Conservation (phyloP, 1,140 invertebrate species). For the Leptinotarsa lineolata region DNA sequence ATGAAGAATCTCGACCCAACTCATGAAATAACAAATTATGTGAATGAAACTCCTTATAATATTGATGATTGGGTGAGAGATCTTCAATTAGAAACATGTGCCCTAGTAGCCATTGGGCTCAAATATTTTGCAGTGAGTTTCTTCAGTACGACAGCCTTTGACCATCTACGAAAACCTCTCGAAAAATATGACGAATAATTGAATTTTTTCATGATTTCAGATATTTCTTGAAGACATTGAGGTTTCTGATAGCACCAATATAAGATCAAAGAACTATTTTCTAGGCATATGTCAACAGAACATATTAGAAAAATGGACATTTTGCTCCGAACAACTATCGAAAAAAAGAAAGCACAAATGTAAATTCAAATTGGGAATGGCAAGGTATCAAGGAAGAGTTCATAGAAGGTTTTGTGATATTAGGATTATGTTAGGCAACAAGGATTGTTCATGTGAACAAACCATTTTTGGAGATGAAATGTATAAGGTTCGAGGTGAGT, state of each 20-base stretch:
- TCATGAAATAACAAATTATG: constrained; percentile 16
- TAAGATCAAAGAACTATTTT: constrained; percentile 29
- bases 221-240: constrained; percentile 32
- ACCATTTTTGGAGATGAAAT: constrained; percentile 33
- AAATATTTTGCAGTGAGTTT: constrained; percentile 42
- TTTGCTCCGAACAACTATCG: constrained; percentile 35
- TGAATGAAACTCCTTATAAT: constrained; percentile 31
- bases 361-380: constrained; percentile 33
- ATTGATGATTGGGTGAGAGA: constrained; percentile 34
- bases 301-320: constrained; percentile 37
- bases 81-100: constrained; percentile 39
- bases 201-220: neutral
- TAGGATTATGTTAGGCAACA: constrained; percentile 33
- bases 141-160: neutral
- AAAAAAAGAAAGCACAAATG: constrained; percentile 33
- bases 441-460: constrained; percentile 37
- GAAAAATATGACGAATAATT: neutral
- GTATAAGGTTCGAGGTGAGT: constrained; percentile 38
- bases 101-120: constrained; percentile 38
- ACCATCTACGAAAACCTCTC: neutral
- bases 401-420: constrained; percentile 45
- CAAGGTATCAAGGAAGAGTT: constrained; percentile 35
- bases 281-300: constrained; percentile 40
- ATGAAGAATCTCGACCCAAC: constrained; percentile 13
- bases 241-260: constrained; percentile 12